Conservation (phyloP, 1,140 invertebrate genomes). For the Ruditapes philippinarum region DNA sequence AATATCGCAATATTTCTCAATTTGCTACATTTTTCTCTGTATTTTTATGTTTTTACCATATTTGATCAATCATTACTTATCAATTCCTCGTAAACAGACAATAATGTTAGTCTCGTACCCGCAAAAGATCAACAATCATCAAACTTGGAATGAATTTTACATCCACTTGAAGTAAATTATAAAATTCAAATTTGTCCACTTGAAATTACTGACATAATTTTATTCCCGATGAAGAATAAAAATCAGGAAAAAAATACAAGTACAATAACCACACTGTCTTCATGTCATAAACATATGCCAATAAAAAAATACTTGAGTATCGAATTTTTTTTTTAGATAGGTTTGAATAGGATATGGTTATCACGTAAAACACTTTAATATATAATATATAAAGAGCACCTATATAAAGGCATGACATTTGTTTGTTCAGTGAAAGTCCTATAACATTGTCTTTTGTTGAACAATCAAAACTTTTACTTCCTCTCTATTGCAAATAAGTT, state of each 20-base stretch:
- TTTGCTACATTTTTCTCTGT: background rate
- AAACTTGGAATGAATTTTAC: background rate
- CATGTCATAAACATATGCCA: background rate
- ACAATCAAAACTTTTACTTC: too few species aligned
- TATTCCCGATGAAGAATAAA: background rate
- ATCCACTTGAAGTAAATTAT: background rate
- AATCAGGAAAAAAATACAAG: background rate
- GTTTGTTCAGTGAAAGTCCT: too few species aligned
- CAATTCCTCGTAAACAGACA: background rate
- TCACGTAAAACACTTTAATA: too few species aligned
- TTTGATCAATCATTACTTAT: background rate
- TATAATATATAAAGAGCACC: too few species aligned
- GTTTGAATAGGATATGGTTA: too few species aligned
- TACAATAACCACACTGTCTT: background rate
- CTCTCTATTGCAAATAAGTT: too few species aligned
- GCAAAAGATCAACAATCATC: background rate
- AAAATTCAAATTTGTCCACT: constrained; percentile 19
- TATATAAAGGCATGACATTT: too few species aligned
- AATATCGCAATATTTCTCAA: too few species aligned
- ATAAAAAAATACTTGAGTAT: background rate
- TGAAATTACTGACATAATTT: background rate
- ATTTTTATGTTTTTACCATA: background rate
- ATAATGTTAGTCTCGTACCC: background rate
- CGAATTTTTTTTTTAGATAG: too few species aligned
- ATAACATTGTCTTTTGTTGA: too few species aligned